A percentile compares a stretch with the other conserved stretches of the same genome.
These are phyloP conservation scores for Dendrocincla fuliginosa DNA, from an alignment of 2,797 vertebrate genomes.

Conservation along the genomic window DNA sequence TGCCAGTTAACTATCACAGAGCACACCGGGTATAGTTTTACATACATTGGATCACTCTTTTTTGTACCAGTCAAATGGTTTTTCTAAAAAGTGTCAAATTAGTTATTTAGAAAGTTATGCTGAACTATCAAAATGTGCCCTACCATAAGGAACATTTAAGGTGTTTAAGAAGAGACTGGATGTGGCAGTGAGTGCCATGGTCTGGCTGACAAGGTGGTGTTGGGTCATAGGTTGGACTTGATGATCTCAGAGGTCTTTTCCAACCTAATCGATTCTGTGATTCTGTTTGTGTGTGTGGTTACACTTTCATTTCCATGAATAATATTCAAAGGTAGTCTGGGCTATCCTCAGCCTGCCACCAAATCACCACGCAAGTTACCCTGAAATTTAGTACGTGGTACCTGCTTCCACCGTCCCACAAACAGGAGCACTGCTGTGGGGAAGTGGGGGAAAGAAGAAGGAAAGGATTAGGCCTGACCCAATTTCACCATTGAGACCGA, in stretches of 20 bases:
- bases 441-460: neutral
- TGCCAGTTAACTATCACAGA: neutral
- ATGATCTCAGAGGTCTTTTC: too few relatives aligned
- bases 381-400: rapidly evolving
- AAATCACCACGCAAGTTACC: neutral
- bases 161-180: too few relatives aligned
- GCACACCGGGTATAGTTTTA: neutral
- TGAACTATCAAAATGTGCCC: neutral
- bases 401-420: neutral
- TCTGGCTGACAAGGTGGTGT: too few relatives aligned
- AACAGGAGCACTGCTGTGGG: too few relatives aligned
- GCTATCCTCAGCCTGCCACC: neutral
- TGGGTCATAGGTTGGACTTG: too few relatives aligned
- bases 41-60: neutral
- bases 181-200: too few relatives aligned
- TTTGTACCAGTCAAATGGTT: neutral
- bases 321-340: neutral
- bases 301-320: neutral
- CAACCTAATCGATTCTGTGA: too few relatives aligned
- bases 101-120: neutral
- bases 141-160: neutral
- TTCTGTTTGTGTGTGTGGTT: neutral
- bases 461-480: neutral
- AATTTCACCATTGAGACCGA: neutral
- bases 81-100: neutral